Base-by-base conservation (phyloP, 1,140 invertebrate genomes). In the Notospermus geniculatus region DNA sequence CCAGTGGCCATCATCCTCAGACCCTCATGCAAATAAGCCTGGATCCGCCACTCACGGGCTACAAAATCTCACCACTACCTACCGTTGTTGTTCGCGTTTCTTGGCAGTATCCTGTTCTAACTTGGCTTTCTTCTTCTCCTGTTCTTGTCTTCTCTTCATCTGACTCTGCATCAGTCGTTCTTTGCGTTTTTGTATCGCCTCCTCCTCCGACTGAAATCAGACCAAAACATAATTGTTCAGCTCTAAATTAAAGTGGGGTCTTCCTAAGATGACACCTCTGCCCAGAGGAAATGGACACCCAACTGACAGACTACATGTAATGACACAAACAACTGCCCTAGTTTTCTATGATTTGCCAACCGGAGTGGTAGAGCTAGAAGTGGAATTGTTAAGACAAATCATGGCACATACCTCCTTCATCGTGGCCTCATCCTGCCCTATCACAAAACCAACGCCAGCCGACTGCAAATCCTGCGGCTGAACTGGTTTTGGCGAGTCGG, bases 161-260 rank as follows among this genome's bases (percentile, higher is more conserved):
- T 92, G 95, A 66, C 90, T 79, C 75, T 94, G 77, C 85, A 95
- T 88, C 54, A 96, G 91, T 64, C 88, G 87, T 73, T 95, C 90
- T 74, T 93, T 95, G 73, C 90, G 94, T 36, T 87, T 87, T 74
- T 93, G 91, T 89, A 94, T 92, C 82, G 94, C 91, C 66, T 93
- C 89, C 27, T 92, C 83, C 23, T 86, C 87, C 69, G 87, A 87
- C 89, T 91, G 73, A n/a, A 73, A 72, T 36, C 5, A 4, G 15
- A 36, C 32, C 4, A 36, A 15, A 36, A 36, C 4, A 36, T 7
- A 4, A 36, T 15, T 36, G 32, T 36, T 15, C 4, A 36, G 4
- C 63, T 43, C 41, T 71, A 52, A 52, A 27, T 27, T n/a, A n/a
- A n/a, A n/a, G n/a, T n/a, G n/a, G n/a, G n/a, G n/a, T n/a, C n/a